A percentile compares a stretch with the other conserved stretches of the same genome.
phyloP scores from a whole-genome alignment of 2,888 invertebrate species.

The Dexiosoma caninum region DNA sequence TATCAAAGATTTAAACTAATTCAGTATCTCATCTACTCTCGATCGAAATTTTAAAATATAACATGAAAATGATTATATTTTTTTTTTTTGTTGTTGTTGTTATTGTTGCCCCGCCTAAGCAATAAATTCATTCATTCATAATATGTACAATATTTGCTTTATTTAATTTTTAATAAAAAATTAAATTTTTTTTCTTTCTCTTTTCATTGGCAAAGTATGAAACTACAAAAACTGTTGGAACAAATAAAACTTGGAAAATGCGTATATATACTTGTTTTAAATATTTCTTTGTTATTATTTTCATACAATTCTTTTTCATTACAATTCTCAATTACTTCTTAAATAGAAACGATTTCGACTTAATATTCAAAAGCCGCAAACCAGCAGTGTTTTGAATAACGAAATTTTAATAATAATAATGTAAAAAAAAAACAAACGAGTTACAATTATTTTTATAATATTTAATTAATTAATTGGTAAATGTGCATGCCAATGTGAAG shows the following conservation, averaged over 20 bases:
- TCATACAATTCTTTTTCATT: constrained; percentile 68
- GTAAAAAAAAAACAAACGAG: neutral
- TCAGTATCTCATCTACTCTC: no score
- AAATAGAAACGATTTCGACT: constrained; percentile 69
- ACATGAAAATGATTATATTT: no score
- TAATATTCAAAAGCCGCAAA: constrained; percentile 68
- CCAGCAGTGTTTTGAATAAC: constrained; percentile 67
- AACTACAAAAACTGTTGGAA: constrained; percentile 63
- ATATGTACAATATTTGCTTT: constrained; percentile 9
- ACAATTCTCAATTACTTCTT: constrained; percentile 68
- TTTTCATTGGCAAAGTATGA: constrained; percentile 60
- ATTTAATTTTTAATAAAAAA: neutral
- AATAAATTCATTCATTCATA: no score
- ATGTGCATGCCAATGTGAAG: neutral
- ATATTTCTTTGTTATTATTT: constrained; percentile 69
- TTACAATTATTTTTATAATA: neutral
- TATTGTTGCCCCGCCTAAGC: no score
- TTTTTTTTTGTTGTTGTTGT: no score
- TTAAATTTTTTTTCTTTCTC: constrained; percentile 45
- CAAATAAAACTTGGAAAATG: constrained; percentile 66
- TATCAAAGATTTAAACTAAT: no score
- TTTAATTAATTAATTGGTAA: neutral
- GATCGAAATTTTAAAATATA: no score
- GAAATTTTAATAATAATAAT: neutral
- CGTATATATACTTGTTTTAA: constrained; percentile 68